These are phyloP conservation scores for Bufo bufo DNA, from an alignment of 2,113 vertebrate genomes.

Conservation along the genomic window DNA sequence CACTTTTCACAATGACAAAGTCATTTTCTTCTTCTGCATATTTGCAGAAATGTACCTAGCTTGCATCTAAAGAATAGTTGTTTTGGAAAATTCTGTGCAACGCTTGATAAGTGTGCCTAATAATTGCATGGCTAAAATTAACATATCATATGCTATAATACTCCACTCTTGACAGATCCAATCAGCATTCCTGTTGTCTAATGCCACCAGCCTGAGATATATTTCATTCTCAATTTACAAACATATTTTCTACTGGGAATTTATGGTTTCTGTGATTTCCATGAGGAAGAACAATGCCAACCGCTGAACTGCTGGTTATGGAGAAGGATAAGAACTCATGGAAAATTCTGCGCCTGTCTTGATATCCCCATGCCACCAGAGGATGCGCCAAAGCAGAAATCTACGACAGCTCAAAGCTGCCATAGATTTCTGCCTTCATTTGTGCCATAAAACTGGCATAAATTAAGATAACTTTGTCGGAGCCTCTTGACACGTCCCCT, in stretches of 20 bases:
- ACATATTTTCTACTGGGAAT: slow-evolving; percentile 13
- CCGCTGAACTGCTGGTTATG: background rate
- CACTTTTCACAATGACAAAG: slow-evolving; percentile 57
- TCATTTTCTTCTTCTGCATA: slow-evolving; percentile 50
- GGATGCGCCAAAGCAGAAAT: too few species aligned
- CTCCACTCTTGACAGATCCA: slow-evolving; percentile 46
- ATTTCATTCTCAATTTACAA: slow-evolving; percentile 32
- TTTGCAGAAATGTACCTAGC: slow-evolving; percentile 48
- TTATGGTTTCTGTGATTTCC: background rate
- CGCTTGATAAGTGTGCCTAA: slow-evolving; percentile 53
- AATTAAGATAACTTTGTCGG: too few species aligned
- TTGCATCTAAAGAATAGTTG: slow-evolving; percentile 48
- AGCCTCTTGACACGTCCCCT: too few species aligned
- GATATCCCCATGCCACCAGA: too few species aligned
- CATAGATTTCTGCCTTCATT: too few species aligned
- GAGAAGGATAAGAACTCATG: background rate
- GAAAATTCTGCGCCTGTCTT: too few species aligned
- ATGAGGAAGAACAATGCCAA: background rate
- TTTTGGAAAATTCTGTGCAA: slow-evolving; percentile 48
- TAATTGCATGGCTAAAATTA: slow-evolving; percentile 49
- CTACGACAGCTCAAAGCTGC: too few species aligned
- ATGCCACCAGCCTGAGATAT: slow-evolving; percentile 28
- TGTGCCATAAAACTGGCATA: too few species aligned
- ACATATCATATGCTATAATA: slow-evolving; percentile 50
- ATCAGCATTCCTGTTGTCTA: slow-evolving; percentile 41